Evolutionary conservation across 2,113 vertebrate genomes (phyloP).

Genomic region (Castor canadensis): DNA sequence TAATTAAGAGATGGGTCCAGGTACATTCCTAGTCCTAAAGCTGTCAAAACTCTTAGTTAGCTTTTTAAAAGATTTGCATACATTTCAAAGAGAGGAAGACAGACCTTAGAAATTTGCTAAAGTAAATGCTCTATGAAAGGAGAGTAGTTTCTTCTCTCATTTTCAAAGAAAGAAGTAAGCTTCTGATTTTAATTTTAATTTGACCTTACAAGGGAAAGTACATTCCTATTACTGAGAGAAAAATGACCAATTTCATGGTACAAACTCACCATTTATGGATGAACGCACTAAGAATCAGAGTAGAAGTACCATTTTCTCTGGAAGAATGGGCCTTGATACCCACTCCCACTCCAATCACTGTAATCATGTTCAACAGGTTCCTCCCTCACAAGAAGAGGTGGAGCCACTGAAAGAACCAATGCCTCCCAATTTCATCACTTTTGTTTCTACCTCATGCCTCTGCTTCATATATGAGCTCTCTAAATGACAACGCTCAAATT

Average conservation of each 20-base stretch:
- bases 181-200: not conserved
- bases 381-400: not conserved
- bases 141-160: not conserved
- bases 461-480: not conserved
- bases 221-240: not conserved
- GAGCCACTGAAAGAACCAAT: fast-evolving
- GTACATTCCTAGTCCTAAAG: not conserved
- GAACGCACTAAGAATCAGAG: not conserved
- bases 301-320: not conserved
- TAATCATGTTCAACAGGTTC: not conserved
- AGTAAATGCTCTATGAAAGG: not conserved
- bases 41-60: not conserved
- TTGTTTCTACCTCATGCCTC: not conserved
- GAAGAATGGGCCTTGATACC: not conserved
- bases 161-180: not conserved
- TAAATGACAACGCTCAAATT: not conserved
- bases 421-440: not conserved
- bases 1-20: not conserved
- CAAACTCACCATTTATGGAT: not conserved
- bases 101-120: not conserved
- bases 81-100: not conserved
- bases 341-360: not conserved
- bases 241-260: not conserved
- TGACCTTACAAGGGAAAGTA: not conserved
- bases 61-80: not conserved